Conservation (phyloP, 2,797 vertebrate genomes). For the Austrolebias charrua region DNA sequence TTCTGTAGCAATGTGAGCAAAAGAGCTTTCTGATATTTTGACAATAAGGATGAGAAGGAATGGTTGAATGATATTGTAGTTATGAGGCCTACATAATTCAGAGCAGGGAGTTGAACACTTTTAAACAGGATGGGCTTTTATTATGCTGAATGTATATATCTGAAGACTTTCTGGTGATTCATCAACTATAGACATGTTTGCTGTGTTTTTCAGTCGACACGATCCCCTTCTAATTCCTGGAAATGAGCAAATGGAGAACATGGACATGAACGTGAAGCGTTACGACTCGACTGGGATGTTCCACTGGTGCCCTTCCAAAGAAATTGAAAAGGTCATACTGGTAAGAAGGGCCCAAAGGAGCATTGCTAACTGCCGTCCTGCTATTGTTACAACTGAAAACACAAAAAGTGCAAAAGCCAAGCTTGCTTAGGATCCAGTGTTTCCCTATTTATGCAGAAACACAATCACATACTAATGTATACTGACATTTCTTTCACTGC, state of each 20-base stretch:
- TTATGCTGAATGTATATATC: neutral
- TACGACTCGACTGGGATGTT: constrained; percentile 99
- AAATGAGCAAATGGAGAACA: constrained; percentile 97
- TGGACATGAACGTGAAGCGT: constrained; percentile 97
- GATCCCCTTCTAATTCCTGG: constrained; percentile 95
- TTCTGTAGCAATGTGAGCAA: constrained; percentile 26
- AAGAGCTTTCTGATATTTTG: constrained; percentile 39
- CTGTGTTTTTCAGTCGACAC: constrained; percentile 81
- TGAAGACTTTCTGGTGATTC: constrained; percentile 2
- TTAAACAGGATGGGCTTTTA: constrained; percentile 11
- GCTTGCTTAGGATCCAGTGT: constrained; percentile 46
- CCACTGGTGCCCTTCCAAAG: constrained; percentile 97
- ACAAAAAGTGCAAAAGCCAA: constrained; percentile 32
- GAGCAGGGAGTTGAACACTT: constrained; percentile 4
- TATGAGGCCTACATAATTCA: constrained; percentile 6
- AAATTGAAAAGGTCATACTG: constrained; percentile 98
- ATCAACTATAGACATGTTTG: neutral
- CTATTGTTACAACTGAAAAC: constrained; percentile 2
- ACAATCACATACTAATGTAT: constrained; percentile 71
- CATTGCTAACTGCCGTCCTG: constrained; percentile 1
- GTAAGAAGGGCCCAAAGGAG: constrained; percentile 78
- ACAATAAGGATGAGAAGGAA: constrained; percentile 38
- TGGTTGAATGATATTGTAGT: constrained; percentile 16
- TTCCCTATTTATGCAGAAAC: constrained; percentile 48
- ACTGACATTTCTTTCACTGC: constrained; percentile 76